Base-by-base conservation (phyloP, 2,888 invertebrate genomes). In the Melipona beecheii region DNA sequence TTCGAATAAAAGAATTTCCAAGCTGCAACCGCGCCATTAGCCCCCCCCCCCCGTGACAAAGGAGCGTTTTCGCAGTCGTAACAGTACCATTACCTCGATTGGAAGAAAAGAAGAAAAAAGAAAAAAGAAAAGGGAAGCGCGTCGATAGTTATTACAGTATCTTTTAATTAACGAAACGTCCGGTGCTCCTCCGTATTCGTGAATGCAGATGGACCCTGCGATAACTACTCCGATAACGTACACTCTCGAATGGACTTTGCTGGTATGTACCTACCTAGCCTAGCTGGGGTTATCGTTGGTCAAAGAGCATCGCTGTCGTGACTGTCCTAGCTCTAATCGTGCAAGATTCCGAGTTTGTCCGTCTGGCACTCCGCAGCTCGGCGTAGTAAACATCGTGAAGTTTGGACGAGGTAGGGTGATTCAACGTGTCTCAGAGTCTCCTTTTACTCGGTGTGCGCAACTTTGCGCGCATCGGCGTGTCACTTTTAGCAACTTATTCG, bases 151-250 rank as follows among this genome's bases (percentile, higher is more conserved):
- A 75, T 77, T 79, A 66, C 75, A 60, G 65, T 81, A 85, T 79
- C 79, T 66, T 36, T 85, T 78, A 85, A 85, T 86, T 70, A 60
- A 60, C 60, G 60, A 17, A 17, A 24, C 24, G 60, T 15, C 56
- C 5, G n/a, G 19, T 60, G 60, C 17, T 60, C 27, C 74, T 68
- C 58, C 58, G 62, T 62, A 65, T 73, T 54, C 66, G 21, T 75
- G 66, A 76, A 62, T 78, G 78, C 65, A 83, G 85, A 79, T 84
- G 65, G 70, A 64, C 62, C 50, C 24, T 17, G 60, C 56, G 86
- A 81, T 84, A 87, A 86, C 86, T 84, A 52, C 75, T 73, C 75
- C 68, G 81, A 84, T 75, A 70, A 24, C 2, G 31, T 19, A 19
- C 24, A 24, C 52, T 54, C 50, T 72, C 68, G 56, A 50, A 75